Evolutionary conservation across 2,888 invertebrate genomes (phyloP).

Genomic region (Drosophila demipolita): DNA sequence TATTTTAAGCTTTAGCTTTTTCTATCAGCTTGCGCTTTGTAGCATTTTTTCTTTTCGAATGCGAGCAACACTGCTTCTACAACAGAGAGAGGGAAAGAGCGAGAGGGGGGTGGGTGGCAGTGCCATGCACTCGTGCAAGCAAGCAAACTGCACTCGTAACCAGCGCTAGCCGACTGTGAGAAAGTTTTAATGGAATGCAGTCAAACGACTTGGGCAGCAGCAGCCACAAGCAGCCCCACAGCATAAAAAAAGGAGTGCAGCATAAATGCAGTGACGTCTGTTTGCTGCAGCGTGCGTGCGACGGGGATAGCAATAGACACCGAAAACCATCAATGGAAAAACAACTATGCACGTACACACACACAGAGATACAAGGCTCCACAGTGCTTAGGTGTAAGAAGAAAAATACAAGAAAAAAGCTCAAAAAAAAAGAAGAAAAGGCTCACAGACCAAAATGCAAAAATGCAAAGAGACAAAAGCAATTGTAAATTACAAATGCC

Average conservation of each 20-base stretch:
- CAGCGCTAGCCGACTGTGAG: conserved; percentile 81
- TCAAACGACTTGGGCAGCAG: conserved; percentile 76
- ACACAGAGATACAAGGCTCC: conserved; percentile 19
- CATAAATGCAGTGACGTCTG: conserved; percentile 55
- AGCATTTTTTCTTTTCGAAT: not conserved
- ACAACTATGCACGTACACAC: conserved; percentile 65
- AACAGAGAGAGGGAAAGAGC: not conserved
- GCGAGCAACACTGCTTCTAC: conserved; percentile 1
- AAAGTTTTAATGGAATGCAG: conserved; percentile 85
- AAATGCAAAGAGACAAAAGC: conserved; percentile 58
- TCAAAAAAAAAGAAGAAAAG: conserved; percentile 40
- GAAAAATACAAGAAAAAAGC: conserved; percentile 9
- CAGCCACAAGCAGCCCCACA: conserved; percentile 58
- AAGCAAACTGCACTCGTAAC: conserved; percentile 29
- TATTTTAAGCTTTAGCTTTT: not conserved
- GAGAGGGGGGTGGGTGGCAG: conserved; percentile 29
- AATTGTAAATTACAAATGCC: conserved; percentile 75
- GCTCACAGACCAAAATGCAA: conserved; percentile 50
- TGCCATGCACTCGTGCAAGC: conserved; percentile 47
- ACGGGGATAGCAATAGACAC: conserved; percentile 61
- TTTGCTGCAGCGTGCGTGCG: conserved; percentile 28
- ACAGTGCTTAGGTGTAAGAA: conserved; percentile 41
- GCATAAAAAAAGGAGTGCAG: conserved; percentile 71
- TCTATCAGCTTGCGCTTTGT: not conserved
- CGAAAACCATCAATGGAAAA: conserved; percentile 82